These are phyloP conservation scores for Sander vitreus DNA, from an alignment of 2,113 vertebrate genomes.

Conservation along the genomic window DNA sequence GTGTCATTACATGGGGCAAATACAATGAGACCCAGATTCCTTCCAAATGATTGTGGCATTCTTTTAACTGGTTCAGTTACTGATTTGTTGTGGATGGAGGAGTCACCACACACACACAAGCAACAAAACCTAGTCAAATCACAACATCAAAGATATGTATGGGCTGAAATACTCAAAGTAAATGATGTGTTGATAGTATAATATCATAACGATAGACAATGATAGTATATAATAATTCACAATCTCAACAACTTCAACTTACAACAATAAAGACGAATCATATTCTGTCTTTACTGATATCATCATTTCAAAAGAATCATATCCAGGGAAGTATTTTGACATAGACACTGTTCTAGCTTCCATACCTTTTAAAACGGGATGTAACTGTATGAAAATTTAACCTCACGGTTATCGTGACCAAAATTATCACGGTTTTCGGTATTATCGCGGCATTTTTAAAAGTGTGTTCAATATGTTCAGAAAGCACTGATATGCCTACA, in stretches of 20 bases:
- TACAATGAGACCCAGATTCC: conserved; percentile 4
- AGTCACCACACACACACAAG: background rate
- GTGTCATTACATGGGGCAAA: conserved; percentile 23
- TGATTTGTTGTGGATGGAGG: background rate
- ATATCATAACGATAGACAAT: too few species aligned
- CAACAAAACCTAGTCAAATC: background rate
- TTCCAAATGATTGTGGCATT: background rate
- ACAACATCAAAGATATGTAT: background rate
- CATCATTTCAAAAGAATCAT: background rate
- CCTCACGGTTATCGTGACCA: too few species aligned
- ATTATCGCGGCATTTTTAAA: too few species aligned
- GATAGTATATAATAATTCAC: background rate
- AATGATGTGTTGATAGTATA: background rate
- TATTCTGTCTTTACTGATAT: background rate
- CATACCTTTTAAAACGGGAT: background rate
- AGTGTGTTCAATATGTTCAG: too few species aligned
- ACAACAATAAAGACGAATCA: background rate
- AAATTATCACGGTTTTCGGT: too few species aligned
- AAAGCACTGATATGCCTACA: too few species aligned
- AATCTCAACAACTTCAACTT: background rate
- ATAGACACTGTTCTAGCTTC: background rate
- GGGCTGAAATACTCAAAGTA: background rate
- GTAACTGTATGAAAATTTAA: too few species aligned
- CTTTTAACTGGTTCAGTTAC: conserved; percentile 8
- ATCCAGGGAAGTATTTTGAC: background rate